phyloP scores from a whole-genome alignment of 2,888 invertebrate genomes.

The Thymelicus acteon region DNA sequence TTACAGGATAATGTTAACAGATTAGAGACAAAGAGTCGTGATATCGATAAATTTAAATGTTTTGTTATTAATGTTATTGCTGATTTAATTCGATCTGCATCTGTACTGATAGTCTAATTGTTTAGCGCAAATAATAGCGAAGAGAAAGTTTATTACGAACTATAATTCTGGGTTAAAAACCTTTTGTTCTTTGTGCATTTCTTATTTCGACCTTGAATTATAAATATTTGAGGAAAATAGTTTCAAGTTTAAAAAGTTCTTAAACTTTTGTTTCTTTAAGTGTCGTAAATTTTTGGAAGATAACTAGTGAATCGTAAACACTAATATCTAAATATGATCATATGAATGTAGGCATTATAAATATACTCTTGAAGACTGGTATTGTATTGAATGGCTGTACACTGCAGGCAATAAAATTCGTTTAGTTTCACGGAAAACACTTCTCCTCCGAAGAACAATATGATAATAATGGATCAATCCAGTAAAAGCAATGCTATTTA shows the following conservation, averaged over 20 bases:
- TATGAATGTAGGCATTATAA: too few species aligned
- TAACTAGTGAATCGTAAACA: too few species aligned
- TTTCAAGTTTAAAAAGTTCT: background rate
- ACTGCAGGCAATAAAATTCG: too few species aligned
- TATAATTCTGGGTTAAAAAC: slow-evolving; percentile 44
- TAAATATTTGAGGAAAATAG: background rate
- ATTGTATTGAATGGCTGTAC: too few species aligned
- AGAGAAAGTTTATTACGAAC: slow-evolving; percentile 43
- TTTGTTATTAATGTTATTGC: slow-evolving; percentile 46
- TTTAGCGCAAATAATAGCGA: slow-evolving; percentile 37
- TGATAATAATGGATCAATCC: too few species aligned
- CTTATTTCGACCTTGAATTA: slow-evolving; percentile 39
- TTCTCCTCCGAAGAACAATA: too few species aligned
- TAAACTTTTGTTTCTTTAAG: too few species aligned
- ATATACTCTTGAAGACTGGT: too few species aligned
- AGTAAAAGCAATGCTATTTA: too few species aligned
- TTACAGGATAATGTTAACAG: slow-evolving; percentile 17
- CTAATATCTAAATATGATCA: too few species aligned
- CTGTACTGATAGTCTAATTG: slow-evolving; percentile 44
- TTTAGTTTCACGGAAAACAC: too few species aligned
- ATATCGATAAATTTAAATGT: slow-evolving; percentile 29
- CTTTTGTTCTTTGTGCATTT: slow-evolving; percentile 38
- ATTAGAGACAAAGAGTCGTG: slow-evolving; percentile 23
- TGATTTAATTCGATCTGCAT: slow-evolving; percentile 40
- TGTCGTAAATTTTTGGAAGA: too few species aligned